These are phyloP conservation scores for Aphelenchoides besseyi DNA, from an alignment of 1,140 invertebrate species.

Conservation along the genomic window DNA sequence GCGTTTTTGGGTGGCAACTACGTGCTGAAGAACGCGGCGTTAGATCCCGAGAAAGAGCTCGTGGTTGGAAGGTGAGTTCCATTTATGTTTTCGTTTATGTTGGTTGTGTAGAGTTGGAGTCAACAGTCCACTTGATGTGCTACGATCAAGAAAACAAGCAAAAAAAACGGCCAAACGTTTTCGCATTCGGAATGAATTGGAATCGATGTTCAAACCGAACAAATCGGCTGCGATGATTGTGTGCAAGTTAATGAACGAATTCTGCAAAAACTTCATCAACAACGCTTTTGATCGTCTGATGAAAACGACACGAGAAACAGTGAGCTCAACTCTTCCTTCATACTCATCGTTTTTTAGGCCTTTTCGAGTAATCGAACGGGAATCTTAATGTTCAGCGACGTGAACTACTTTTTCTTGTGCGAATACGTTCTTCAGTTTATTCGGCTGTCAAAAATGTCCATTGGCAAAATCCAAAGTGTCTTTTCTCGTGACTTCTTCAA, in stretches of 20 bases:
- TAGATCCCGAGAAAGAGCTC: conserved; percentile 12
- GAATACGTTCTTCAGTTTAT: conserved; percentile 25
- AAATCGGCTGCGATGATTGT: not conserved
- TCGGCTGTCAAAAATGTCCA: conserved; percentile 8
- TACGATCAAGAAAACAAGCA: not conserved
- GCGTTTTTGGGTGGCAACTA: conserved; percentile 92
- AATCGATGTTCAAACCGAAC: conserved; percentile 12
- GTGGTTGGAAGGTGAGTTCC: conserved; percentile 8
- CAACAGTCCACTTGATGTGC: not conserved
- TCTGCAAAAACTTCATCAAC: conserved; percentile 17
- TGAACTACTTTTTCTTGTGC: conserved; percentile 21
- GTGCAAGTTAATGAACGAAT: conserved; percentile 1
- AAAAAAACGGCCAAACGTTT: not conserved
- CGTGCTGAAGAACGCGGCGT: conserved; percentile 69
- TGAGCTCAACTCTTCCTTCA: not conserved
- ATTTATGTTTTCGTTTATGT: not conserved
- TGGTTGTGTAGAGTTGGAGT: not conserved
- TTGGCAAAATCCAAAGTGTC: not conserved
- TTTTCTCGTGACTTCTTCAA: conserved; percentile 25
- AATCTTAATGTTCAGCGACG: conserved; percentile 14
- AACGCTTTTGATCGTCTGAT: conserved; percentile 23
- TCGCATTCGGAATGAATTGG: not conserved
- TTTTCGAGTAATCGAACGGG: conserved; percentile 8
- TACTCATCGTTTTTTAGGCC: conserved; percentile 10
- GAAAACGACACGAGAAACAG: conserved; percentile 17